Conservation (phyloP, 2,888 invertebrate genomes). For the Alviniconcha strummeri region DNA sequence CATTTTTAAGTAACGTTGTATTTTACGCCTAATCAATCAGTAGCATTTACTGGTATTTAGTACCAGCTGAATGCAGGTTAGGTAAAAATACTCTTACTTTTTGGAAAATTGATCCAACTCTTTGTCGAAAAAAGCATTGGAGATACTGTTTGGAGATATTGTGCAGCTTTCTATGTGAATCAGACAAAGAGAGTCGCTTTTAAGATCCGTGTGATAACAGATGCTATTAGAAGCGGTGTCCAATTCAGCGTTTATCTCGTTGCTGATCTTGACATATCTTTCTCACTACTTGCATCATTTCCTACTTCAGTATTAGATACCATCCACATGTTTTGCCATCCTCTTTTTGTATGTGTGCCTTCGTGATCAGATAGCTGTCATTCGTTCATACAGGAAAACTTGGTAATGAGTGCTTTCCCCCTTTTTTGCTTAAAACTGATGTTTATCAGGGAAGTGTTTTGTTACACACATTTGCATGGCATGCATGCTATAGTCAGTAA, state of each 20-base stretch:
- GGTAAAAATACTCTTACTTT: too few relatives aligned
- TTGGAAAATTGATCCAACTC: too few relatives aligned
- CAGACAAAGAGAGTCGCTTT: conserved; percentile 27
- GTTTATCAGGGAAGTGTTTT: neutral
- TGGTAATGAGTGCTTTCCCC: neutral
- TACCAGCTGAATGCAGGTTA: neutral
- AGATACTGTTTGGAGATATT: conserved; percentile 22
- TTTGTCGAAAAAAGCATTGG: neutral
- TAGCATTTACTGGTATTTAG: neutral
- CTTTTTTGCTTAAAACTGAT: neutral
- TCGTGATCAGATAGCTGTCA: conserved; percentile 14
- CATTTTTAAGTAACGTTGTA: too few relatives aligned
- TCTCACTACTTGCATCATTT: conserved; percentile 17
- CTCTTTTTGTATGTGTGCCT: neutral
- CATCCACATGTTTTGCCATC: neutral
- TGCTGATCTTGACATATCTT: conserved; percentile 13
- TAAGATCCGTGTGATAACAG: conserved; percentile 24
- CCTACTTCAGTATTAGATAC: conserved; percentile 18
- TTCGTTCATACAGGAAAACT: neutral
- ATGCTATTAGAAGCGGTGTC: conserved; percentile 13
- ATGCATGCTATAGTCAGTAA: neutral
- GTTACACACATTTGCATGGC: too few relatives aligned
- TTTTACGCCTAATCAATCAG: too few relatives aligned
- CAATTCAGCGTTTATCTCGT: conserved; percentile 9
- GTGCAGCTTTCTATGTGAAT: conserved; percentile 15